phyloP scores from a whole-genome alignment of 2,113 vertebrate species.

The Entelurus aequoreus region DNA sequence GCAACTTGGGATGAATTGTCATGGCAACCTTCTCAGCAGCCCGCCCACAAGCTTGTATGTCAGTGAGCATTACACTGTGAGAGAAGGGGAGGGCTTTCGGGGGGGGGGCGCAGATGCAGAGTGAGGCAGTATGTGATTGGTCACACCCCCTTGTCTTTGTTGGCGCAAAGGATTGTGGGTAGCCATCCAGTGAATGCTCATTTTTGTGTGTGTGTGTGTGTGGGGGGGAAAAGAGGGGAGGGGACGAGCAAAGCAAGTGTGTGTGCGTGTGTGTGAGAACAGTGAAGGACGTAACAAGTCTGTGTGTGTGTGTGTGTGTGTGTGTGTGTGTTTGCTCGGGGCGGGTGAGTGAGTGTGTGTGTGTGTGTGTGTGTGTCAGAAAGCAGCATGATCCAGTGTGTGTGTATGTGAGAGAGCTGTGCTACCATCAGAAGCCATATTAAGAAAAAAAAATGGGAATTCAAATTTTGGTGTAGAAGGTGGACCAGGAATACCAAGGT shows the following conservation, averaged over 20 bases:
- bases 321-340: slow-evolving; percentile 7
- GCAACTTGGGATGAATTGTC: slow-evolving; percentile 83
- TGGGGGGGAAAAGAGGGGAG: slow-evolving; percentile 21
- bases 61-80: slow-evolving; percentile 77
- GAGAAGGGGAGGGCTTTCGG: slow-evolving; percentile 52
- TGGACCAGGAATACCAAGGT: slow-evolving; percentile 71
- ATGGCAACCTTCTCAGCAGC: slow-evolving; percentile 77
- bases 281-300: slow-evolving; percentile 21
- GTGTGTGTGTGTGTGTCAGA: slow-evolving; percentile 11
- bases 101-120: slow-evolving; percentile 33
- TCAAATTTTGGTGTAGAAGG: slow-evolving; percentile 55
- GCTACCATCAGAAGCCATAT: slow-evolving; percentile 50
- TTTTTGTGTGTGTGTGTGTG: slow-evolving; percentile 72
- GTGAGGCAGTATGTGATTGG: slow-evolving; percentile 84
- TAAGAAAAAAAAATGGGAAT: slow-evolving; percentile 65
- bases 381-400: slow-evolving; percentile 30
- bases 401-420: slow-evolving; percentile 24
- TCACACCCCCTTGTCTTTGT: slow-evolving; percentile 96
- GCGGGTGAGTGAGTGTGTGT: slow-evolving; percentile 2
- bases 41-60: slow-evolving; percentile 78
- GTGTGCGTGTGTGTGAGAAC: slow-evolving; percentile 48
- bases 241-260: slow-evolving; percentile 4
- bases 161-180: slow-evolving; percentile 85
- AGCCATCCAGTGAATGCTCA: slow-evolving; percentile 82
- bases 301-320: slow-evolving; percentile 14